These are phyloP conservation scores for Aplochiton taeniatus DNA, from an alignment of 2,797 vertebrate species.

Conservation along the genomic window DNA sequence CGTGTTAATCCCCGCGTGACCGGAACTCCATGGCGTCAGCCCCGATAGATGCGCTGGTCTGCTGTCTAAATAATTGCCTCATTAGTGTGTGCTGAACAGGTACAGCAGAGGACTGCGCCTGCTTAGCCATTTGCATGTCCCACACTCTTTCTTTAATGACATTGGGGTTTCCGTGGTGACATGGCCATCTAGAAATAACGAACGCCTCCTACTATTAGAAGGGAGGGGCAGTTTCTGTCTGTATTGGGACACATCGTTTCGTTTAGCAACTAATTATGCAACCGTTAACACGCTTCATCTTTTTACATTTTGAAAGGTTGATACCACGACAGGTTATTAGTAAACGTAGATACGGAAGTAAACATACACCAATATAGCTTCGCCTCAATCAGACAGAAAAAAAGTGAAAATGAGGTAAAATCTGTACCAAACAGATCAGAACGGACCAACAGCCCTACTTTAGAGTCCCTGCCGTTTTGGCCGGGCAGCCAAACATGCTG, in stretches of 20 bases:
- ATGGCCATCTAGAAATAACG: slow-evolving; percentile 66
- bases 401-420: too few relatives aligned
- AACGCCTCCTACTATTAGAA: slow-evolving; percentile 49
- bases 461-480: slow-evolving; percentile 18
- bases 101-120: slow-evolving; percentile 68
- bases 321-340: too few relatives aligned
- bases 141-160: slow-evolving; percentile 70
- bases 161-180: slow-evolving; percentile 48
- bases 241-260: too few relatives aligned
- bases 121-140: slow-evolving; percentile 66
- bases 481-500: slow-evolving; percentile 20
- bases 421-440: slow-evolving; percentile 16
- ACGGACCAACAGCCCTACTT: neutral
- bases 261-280: too few relatives aligned
- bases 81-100: slow-evolving; percentile 73
- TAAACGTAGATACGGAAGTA: too few relatives aligned
- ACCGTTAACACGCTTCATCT: too few relatives aligned
- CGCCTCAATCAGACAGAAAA: too few relatives aligned
- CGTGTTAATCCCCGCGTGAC: slow-evolving; percentile 62
- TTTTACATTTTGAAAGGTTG: too few relatives aligned
- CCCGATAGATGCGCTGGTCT: slow-evolving; percentile 54
- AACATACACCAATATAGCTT: too few relatives aligned
- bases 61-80: slow-evolving; percentile 77
- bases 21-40: slow-evolving; percentile 50
- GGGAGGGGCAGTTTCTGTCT: too few relatives aligned